A percentile compares a stretch with the other conserved stretches of the same genome.
Evolutionary conservation across 2,113 vertebrate species (phyloP).

Genomic region (Nymphicus hollandicus): DNA sequence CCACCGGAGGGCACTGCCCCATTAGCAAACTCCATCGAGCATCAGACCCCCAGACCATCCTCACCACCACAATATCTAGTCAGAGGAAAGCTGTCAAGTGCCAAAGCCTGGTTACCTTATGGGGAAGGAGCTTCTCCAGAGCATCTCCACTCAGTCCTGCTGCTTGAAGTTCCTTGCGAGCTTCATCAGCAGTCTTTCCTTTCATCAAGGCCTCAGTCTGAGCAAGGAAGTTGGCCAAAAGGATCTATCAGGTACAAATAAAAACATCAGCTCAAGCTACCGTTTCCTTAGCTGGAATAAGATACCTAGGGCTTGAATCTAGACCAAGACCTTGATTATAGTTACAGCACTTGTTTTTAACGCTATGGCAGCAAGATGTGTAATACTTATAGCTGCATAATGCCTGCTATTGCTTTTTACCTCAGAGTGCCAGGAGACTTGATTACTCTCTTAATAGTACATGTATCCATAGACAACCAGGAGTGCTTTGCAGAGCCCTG

Average conservation of each 20-base stretch:
- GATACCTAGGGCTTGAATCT: background rate
- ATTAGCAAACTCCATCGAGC: background rate
- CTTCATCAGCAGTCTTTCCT: slow-evolving; percentile 87
- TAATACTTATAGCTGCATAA: background rate
- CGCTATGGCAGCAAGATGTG: background rate
- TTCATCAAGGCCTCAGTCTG: slow-evolving; percentile 98
- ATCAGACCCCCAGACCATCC: too few species aligned
- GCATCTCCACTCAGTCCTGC: slow-evolving; percentile 77
- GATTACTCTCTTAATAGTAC: background rate
- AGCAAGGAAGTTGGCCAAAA: slow-evolving; percentile 93
- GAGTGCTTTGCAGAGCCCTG: background rate
- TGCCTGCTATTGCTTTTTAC: background rate
- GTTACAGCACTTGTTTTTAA: background rate
- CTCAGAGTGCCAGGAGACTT: background rate
- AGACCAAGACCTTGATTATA: background rate
- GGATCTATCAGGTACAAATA: slow-evolving; percentile 77
- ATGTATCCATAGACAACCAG: background rate
- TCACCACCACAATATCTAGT: rapidly evolving
- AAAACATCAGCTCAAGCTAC: background rate
- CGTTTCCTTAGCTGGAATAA: rapidly evolving
- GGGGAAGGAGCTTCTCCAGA: slow-evolving; percentile 88
- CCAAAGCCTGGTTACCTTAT: slow-evolving; percentile 79
- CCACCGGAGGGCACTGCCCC: background rate
- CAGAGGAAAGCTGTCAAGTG: rapidly evolving
- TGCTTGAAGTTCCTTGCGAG: slow-evolving; percentile 85